These are phyloP conservation scores for Anodontia alba DNA, from an alignment of 2,888 invertebrate species.

Conservation along the genomic window DNA sequence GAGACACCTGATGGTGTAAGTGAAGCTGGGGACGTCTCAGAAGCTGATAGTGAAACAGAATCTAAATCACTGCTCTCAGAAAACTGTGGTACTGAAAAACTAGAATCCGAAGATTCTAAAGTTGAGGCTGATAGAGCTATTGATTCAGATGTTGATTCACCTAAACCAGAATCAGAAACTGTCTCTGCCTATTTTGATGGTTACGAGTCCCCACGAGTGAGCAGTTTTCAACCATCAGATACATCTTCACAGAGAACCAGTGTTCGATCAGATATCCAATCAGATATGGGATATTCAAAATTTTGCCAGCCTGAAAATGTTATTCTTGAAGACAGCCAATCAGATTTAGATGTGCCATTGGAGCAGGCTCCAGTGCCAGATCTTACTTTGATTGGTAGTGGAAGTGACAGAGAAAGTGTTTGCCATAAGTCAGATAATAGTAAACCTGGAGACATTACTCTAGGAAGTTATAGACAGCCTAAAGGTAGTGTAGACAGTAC, in stretches of 20 bases:
- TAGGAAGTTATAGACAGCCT: conserved; percentile 51
- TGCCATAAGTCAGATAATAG: not conserved
- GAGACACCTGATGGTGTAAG: conserved; percentile 31
- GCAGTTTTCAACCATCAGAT: conserved; percentile 54
- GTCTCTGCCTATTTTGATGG: conserved; percentile 53
- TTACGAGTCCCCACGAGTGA: conserved; percentile 59
- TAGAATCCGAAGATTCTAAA: conserved; percentile 60
- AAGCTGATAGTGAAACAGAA: conserved; percentile 41
- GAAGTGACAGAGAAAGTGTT: not conserved
- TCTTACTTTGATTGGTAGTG: not conserved
- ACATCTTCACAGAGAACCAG: conserved; percentile 33
- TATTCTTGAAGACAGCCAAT: conserved; percentile 35
- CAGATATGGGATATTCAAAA: conserved; percentile 33
- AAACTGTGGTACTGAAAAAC: conserved; percentile 55
- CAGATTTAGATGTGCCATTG: conserved; percentile 52
- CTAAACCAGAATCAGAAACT: conserved; percentile 46
- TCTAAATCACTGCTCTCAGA: conserved; percentile 49
- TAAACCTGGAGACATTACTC: conserved; percentile 22
- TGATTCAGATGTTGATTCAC: conserved; percentile 49
- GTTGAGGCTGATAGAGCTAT: conserved; percentile 56
- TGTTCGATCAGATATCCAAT: conserved; percentile 35
- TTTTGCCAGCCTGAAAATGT: conserved; percentile 37
- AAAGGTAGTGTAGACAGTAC: conserved; percentile 43
- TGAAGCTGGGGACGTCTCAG: conserved; percentile 28
- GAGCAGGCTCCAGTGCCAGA: conserved; percentile 49